Evolutionary conservation across 2,113 vertebrate species (phyloP), one percentile per base, ranked within the genome.

Genomic region (Crotophaga sulcirostris): DNA sequence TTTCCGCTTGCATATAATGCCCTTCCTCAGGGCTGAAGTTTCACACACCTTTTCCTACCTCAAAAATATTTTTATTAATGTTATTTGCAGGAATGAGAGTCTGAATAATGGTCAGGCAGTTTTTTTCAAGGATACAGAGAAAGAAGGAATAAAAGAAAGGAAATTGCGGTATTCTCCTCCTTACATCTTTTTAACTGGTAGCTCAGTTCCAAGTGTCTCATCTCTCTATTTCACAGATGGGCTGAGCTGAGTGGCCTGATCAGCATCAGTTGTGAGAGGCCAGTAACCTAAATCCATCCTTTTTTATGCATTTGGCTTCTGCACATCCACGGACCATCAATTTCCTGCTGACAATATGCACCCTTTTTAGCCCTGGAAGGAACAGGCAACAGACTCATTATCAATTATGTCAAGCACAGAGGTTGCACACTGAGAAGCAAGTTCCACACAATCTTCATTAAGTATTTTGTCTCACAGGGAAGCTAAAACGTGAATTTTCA

Each of bases 1-100:
- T 93, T 95, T 94, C 60, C 3, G 0, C 40, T 81, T 81, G 38
- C 73, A 49, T 0, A 0, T 49, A 64, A 64, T 25, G 10, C 87
- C 51, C 89, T 80, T 92, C 64, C 63, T 74, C 56, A 29, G 56
- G 63, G 75, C 51, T 90, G 59, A 83, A 89, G 83, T 67, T 86
- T 70, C 42, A 31, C 44, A 79, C 19, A 21, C 64, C 44, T 94
- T 89, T 83, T 84, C 34, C 49, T 80, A 79, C 45, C 40, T 69
- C 16, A 73, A 42, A 84, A 95, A 69, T 73, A 83, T n/a, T 85
- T 88, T 75, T 73, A 58, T 77, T 80, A 83, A 85, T 59, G 45
- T 24, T 34, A 51, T 69, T 77, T 70, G 42, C 23, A 91, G 72
- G 47, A 69, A 77, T 54, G 21, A 66, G 28, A 62, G 31, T 26